Conservation (phyloP, 2,113 vertebrate genomes). For the Scolopax mira region DNA sequence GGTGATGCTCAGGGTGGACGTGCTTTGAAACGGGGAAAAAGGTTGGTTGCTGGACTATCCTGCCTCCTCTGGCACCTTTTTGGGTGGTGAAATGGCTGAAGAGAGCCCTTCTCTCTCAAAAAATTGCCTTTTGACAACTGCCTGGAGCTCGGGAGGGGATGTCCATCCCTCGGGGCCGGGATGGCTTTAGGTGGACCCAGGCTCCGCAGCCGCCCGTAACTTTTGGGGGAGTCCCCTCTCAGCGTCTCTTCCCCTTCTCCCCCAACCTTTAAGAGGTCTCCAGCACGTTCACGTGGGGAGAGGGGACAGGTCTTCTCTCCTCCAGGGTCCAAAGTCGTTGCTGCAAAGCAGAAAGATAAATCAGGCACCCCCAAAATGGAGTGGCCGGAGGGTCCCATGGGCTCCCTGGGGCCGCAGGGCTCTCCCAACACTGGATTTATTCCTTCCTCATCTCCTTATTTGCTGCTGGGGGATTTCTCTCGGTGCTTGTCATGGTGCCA, state of each 20-base stretch:
- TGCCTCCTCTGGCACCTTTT: neutral
- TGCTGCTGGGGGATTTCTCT: neutral
- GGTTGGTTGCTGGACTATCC: neutral
- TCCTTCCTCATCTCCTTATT: neutral
- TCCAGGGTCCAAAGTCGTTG: neutral
- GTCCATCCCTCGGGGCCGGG: accelerated
- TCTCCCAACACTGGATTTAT: neutral
- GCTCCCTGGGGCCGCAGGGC: neutral
- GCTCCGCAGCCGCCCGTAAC: accelerated
- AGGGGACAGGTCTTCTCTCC: neutral
- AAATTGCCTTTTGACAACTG: neutral
- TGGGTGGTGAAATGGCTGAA: neutral
- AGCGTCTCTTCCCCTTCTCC: neutral
- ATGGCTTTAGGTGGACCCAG: neutral
- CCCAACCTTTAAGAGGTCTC: neutral
- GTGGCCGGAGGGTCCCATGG: neutral
- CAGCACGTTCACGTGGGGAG: accelerated
- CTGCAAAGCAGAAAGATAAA: neutral
- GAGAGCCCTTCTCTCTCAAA: neutral
- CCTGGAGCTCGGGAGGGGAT: neutral
- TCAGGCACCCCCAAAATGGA: accelerated
- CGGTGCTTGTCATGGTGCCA: neutral
- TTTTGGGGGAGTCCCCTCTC: neutral
- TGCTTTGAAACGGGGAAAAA: accelerated
- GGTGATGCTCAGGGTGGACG: accelerated